Conservation (phyloP, 1,140 invertebrate species). For the Trichomalopsis sarcophagae region DNA sequence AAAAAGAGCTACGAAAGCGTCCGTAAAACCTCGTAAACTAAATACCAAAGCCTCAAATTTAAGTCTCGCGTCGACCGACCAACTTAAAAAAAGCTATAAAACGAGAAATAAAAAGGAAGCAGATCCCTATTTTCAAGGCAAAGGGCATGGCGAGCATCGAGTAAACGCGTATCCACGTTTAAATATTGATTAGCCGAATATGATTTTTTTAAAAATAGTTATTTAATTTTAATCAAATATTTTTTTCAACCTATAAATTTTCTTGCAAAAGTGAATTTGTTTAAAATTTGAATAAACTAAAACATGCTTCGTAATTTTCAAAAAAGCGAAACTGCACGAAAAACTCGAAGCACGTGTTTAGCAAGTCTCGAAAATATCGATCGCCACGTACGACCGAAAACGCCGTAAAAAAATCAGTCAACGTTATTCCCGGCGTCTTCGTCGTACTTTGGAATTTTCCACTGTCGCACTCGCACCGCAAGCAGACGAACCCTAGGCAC, state of each 20-base stretch:
- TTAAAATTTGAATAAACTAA: no score
- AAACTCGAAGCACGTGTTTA: no score
- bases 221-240: no score
- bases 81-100: background rate
- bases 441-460: background rate
- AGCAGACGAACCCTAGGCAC: background rate
- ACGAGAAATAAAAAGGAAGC: background rate
- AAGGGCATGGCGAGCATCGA: background rate
- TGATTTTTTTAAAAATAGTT: no score
- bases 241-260: no score
- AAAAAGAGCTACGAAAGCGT: background rate
- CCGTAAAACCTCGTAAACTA: conserved; percentile 38
- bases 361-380: no score
- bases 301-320: no score
- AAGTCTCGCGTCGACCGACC: background rate
- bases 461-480: background rate
- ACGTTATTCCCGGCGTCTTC: background rate
- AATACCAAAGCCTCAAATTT: conserved; percentile 32
- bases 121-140: background rate
- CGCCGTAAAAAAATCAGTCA: background rate
- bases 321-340: no score
- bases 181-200: background rate
- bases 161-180: background rate
- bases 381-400: no score
- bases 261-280: no score